These are phyloP conservation scores for Pseudopleuronectes americanus DNA, from an alignment of 2,797 vertebrate genomes.

Conservation along the genomic window DNA sequence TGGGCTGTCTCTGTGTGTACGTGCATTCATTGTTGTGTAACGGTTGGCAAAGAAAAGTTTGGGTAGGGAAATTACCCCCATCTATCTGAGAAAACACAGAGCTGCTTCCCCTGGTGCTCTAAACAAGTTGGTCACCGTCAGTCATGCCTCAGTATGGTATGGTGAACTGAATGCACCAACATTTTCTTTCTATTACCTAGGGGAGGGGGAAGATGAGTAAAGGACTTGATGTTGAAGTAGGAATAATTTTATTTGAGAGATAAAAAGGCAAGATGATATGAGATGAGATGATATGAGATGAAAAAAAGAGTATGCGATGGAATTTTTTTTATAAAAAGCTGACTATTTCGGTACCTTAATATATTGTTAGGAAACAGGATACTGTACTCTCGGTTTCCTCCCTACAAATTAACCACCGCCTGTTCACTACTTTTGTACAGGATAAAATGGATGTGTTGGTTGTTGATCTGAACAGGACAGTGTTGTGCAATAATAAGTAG, in stretches of 20 bases:
- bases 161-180: not conserved
- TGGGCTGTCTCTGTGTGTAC: not conserved
- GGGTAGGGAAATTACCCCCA: constrained; percentile 1
- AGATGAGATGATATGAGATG: too few species aligned
- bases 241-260: not conserved
- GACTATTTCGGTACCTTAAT: too few species aligned
- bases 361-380: too few species aligned
- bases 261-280: too few species aligned
- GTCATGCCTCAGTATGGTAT: not conserved
- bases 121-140: not conserved
- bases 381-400: too few species aligned
- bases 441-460: too few species aligned
- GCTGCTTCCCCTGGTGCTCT: not conserved
- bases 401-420: too few species aligned
- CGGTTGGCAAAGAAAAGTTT: constrained; percentile 3
- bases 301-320: too few species aligned
- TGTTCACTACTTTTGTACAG: too few species aligned
- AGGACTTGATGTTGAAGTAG: not conserved
- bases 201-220: not conserved
- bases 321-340: too few species aligned
- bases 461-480: too few species aligned
- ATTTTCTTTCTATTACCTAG: not conserved
- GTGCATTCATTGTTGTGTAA: not conserved
- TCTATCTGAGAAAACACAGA: not conserved
- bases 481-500: too few species aligned